Conservation (phyloP, 1,140 invertebrate genomes). For the Caenorhabditis inopinata region DNA sequence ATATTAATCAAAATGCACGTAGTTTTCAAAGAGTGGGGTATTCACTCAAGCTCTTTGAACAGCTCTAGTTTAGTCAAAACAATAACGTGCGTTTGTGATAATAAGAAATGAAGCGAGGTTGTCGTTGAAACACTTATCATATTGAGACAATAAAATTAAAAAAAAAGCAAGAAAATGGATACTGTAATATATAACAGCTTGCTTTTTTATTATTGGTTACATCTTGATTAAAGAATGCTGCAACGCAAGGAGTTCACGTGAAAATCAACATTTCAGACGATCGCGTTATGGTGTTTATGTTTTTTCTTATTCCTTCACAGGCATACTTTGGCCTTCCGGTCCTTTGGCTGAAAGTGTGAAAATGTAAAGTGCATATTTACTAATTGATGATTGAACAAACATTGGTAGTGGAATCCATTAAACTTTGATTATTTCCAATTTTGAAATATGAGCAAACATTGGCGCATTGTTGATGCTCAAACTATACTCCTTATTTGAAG, state of each 20-base stretch:
- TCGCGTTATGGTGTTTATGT: neutral
- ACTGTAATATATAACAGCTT: neutral
- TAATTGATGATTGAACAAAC: too few species aligned
- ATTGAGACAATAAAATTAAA: neutral
- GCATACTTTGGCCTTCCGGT: neutral
- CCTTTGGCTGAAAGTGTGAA: neutral
- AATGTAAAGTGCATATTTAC: neutral
- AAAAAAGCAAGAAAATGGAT: neutral
- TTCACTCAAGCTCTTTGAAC: neutral
- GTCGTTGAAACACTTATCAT: conserved; percentile 27
- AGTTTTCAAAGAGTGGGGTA: neutral
- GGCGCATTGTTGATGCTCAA: too few species aligned
- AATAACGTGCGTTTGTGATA: neutral
- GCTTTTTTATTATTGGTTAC: neutral
- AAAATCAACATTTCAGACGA: neutral
- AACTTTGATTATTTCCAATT: too few species aligned
- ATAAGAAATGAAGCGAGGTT: neutral
- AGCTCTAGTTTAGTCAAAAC: neutral
- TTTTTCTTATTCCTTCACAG: neutral
- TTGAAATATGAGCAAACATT: too few species aligned
- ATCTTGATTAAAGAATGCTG: neutral
- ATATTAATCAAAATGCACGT: neutral
- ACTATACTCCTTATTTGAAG: too few species aligned
- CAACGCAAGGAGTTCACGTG: neutral
- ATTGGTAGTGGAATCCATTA: too few species aligned